These are phyloP conservation scores for Catotricha subobsoleta DNA, from an alignment of 2,888 invertebrate species.

Conservation along the genomic window DNA sequence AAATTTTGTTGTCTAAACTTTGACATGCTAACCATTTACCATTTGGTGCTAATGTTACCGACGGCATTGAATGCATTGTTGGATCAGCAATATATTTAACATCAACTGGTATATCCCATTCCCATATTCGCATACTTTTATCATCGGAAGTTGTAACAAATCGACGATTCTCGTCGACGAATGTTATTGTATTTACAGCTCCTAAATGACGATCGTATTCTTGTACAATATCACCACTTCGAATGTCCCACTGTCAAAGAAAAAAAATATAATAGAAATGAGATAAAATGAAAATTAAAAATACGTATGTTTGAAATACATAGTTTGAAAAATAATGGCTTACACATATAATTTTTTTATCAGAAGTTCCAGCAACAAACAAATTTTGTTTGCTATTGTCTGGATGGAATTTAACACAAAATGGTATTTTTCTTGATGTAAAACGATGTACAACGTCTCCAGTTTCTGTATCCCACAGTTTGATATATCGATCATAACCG, in stretches of 20 bases:
- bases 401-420: slow-evolving; percentile 96
- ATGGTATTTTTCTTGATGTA: slow-evolving; percentile 91
- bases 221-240: slow-evolving; percentile 88
- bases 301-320: background rate
- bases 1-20: slow-evolving; percentile 97
- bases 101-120: slow-evolving; percentile 98
- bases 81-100: slow-evolving; percentile 99
- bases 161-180: slow-evolving; percentile 93
- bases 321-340: slow-evolving; percentile 28
- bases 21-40: slow-evolving; percentile 99
- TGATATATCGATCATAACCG: slow-evolving; percentile 91
- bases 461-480: slow-evolving; percentile 98
- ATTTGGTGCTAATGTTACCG: slow-evolving; percentile 87
- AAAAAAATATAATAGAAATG: slow-evolving; percentile 6
- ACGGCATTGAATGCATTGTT: slow-evolving; percentile 97
- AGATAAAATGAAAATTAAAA: slow-evolving; percentile 3
- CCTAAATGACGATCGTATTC: slow-evolving; percentile 98
- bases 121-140: slow-evolving; percentile 97
- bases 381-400: slow-evolving; percentile 93
- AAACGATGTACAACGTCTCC: slow-evolving; percentile 74
- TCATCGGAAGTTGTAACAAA: slow-evolving; percentile 99
- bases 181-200: slow-evolving; percentile 96
- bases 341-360: slow-evolving; percentile 98
- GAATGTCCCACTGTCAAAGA: slow-evolving; percentile 67
- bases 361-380: slow-evolving; percentile 95